These are phyloP conservation scores for Hozukius guyotensis DNA, from an alignment of 2,797 vertebrate species.

Conservation along the genomic window DNA sequence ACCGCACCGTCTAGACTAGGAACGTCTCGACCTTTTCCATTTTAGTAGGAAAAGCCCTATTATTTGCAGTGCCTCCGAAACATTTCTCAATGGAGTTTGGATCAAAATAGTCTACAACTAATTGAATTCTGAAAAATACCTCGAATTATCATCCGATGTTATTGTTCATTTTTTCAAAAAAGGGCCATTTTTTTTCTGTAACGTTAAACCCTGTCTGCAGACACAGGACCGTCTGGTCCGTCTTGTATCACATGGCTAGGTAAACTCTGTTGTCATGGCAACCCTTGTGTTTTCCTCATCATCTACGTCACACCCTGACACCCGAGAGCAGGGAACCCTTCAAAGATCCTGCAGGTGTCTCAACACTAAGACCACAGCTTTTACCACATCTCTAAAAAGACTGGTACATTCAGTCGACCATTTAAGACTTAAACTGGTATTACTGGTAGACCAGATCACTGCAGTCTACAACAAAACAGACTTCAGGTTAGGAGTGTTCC, in stretches of 20 bases:
- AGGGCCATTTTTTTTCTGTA: background rate
- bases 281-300: conserved; percentile 32
- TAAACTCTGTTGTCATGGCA: conserved; percentile 27
- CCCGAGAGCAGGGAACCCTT: conserved; percentile 28
- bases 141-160: background rate
- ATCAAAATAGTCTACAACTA: background rate
- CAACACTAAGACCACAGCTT: background rate
- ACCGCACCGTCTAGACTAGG: background rate
- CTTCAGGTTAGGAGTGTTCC: background rate
- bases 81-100: background rate
- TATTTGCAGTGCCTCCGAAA: background rate
- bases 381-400: background rate
- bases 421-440: conserved; percentile 13
- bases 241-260: conserved; percentile 15
- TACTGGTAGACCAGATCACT: background rate
- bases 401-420: background rate
- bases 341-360: conserved; percentile 4
- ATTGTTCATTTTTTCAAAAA: background rate
- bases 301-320: conserved; percentile 35
- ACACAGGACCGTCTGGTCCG: background rate
- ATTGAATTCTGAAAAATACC: background rate
- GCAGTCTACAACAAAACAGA: conserved; percentile 1
- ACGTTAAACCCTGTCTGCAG: background rate
- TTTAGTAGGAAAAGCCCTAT: background rate
- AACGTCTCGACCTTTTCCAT: background rate